Conservation (phyloP, 2,888 invertebrate species). For the Melinaea marsaeus region DNA sequence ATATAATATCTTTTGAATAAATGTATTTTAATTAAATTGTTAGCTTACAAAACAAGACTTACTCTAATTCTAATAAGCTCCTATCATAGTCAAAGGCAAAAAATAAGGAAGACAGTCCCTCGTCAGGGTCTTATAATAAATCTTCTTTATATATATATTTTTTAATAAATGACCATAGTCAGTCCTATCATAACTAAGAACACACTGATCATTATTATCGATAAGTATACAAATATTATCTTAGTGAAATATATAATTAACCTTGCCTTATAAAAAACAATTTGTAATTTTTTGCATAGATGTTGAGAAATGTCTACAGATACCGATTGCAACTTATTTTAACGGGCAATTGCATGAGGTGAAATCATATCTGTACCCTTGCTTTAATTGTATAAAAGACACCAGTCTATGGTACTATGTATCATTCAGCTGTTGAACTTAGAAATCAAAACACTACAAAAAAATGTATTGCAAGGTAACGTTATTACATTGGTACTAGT, state of each 20-base stretch:
- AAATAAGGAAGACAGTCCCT: no score
- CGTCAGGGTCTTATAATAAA: no score
- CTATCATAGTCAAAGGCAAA: no score
- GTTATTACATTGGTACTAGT: not conserved
- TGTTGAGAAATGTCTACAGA: constrained; percentile 20
- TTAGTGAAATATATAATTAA: not conserved
- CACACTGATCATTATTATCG: no score
- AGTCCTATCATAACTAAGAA: no score
- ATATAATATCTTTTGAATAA: no score
- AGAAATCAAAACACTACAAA: constrained; percentile 16
- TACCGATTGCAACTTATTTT: constrained; percentile 11
- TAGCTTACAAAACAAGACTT: no score
- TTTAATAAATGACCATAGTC: no score
- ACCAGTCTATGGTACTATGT: constrained; percentile 30
- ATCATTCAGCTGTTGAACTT: constrained; percentile 39
- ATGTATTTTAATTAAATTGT: no score
- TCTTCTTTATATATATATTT: no score
- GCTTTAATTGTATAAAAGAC: constrained; percentile 46
- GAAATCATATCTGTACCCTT: constrained; percentile 40
- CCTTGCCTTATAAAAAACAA: not conserved
- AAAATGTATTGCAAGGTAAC: constrained; percentile 27
- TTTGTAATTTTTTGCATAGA: constrained; percentile 14
- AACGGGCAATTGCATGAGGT: constrained; percentile 28
- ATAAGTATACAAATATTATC: no score
- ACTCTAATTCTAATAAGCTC: no score